Percentiles rank a stretch among this genome's conserved stretches.
Conservation (phyloP, 2,113 vertebrate genomes). For the Apteryx mantelli region DNA sequence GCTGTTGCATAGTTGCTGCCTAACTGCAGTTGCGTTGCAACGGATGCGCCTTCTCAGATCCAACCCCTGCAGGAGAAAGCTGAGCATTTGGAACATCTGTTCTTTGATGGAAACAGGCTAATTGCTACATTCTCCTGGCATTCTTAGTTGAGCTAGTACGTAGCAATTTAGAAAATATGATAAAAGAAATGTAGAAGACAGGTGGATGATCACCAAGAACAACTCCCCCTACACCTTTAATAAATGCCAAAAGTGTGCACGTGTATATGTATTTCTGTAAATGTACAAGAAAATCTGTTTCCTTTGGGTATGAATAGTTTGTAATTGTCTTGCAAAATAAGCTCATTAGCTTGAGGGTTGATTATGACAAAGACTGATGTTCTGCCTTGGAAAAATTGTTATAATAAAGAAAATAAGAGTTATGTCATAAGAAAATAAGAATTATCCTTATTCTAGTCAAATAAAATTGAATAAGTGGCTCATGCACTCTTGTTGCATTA, state of each 20-base stretch:
- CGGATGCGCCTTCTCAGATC: slow-evolving; percentile 26
- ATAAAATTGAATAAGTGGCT: not conserved
- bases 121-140: not conserved
- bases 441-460: not conserved
- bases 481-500: not conserved
- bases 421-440: not conserved
- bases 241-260: not conserved
- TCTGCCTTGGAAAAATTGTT: not conserved
- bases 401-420: not conserved
- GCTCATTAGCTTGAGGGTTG: not conserved
- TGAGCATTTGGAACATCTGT: slow-evolving; percentile 19
- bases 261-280: not conserved
- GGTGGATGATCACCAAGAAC: not conserved
- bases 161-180: not conserved
- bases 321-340: not conserved
- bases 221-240: not conserved
- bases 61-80: not conserved
- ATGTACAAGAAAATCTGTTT: not conserved
- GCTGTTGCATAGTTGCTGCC: not conserved
- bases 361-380: not conserved
- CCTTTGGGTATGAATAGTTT: not conserved
- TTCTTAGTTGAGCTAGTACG: not conserved
- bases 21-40: slow-evolving; percentile 12
- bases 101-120: not conserved
- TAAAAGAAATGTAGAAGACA: not conserved